A percentile compares a stretch with the other conserved stretches of the same genome.
Conservation (phyloP, 2,113 vertebrate genomes). For the Sarotherodon lohbergeri region DNA sequence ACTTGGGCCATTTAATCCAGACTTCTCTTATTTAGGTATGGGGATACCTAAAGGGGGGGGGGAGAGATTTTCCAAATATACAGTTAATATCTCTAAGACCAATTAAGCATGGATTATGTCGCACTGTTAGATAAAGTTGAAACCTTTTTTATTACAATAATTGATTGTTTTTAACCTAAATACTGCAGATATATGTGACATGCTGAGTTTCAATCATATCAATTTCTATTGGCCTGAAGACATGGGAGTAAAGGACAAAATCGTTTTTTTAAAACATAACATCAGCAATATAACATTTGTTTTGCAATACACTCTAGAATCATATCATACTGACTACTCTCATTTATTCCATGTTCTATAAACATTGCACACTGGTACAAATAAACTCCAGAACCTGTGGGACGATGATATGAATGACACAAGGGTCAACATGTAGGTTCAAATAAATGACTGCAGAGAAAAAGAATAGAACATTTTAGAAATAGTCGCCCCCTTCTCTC, state of each 20-base stretch:
- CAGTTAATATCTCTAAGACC: neutral
- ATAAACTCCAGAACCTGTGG: neutral
- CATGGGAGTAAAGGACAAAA: neutral
- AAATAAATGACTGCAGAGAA: neutral
- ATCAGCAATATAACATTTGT: neutral
- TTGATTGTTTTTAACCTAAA: neutral
- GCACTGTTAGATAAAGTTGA: neutral
- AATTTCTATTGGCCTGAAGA: neutral
- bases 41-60: neutral
- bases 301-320: neutral
- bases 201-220: neutral
- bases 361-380: neutral
- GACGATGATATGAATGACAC: neutral
- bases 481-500: neutral
- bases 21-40: neutral
- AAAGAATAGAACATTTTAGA: neutral
- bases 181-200: neutral
- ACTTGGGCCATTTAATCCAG: neutral
- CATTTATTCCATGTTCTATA: neutral
- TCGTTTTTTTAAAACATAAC: neutral
- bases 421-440: neutral
- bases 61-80: neutral
- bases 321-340: neutral
- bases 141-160: neutral
- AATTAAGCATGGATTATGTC: neutral